Evolutionary conservation across 2,797 vertebrate genomes (phyloP), one percentile per base, ranked within the genome.

Genomic region (Helarctos malayanus): DNA sequence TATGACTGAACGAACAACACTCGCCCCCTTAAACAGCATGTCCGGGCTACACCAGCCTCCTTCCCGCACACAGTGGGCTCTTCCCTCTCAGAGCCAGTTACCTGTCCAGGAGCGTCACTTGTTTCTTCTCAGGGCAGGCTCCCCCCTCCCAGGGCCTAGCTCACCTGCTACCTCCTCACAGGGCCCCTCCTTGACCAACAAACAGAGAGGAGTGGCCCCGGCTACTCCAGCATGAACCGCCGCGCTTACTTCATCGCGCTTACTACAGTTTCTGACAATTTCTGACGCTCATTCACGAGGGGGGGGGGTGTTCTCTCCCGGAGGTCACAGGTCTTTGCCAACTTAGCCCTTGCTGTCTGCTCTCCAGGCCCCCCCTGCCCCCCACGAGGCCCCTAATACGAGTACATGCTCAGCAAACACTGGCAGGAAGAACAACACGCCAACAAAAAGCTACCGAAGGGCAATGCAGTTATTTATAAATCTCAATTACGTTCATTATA

Each of bases 121-220:
- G 57, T 25, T 7, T 27, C 32, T 73, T 76, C 10, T 71, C 56
- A 8, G 54, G 61, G 54, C 29, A 2, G 27, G 57, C 16, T 32
- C 45, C 32, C 38, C 38, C 38, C 38, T 32, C n/a, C 29, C 57
- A 38, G 80, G 61, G 47, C 83, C 65, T 12, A 1, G 3, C 23
- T 35, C 38, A 47, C 2, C 2, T 2, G 8, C 83, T 1, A 23
- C 3, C 16, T 68, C 45, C 56, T 27, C 16, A 7, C 19, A 38
- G 29, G 41, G 21, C 21, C 15, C 12, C 32, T 38, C 61, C 32
- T 27, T 13, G 38, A 16, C 29, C 19, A 23, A 12, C 16, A 41
- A 5, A 14, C 0, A 4, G 14, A 4, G 54, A 47, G 5, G 21
- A 4, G 6, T 7, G 7, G 5, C 29, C 54, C 23, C 27, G 21